phyloP scores from a whole-genome alignment of 2,113 vertebrate species.

The Miniopterus natalensis region DNA sequence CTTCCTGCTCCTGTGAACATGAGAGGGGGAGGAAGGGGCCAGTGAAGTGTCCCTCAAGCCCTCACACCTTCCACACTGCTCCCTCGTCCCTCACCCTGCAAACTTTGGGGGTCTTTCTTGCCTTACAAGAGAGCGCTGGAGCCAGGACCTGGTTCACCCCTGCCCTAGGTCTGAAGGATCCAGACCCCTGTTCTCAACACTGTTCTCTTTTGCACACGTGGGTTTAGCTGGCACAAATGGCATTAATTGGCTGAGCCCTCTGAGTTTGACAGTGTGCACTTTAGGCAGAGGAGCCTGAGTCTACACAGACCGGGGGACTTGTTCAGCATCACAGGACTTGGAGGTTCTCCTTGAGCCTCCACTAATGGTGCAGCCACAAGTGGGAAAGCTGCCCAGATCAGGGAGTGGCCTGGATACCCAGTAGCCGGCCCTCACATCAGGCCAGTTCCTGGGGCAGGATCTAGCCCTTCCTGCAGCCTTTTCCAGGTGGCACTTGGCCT shows the following conservation, averaged over 20 bases:
- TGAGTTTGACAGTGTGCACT: accelerated
- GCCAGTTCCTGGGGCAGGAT: constrained; percentile 92
- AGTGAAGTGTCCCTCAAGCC: too few relatives aligned
- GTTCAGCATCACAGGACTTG: not conserved
- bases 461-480: constrained; percentile 93
- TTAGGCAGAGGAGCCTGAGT: not conserved
- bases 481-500: constrained; percentile 90
- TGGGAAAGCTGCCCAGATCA: not conserved
- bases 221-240: too few relatives aligned
- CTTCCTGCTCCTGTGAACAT: accelerated
- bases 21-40: accelerated
- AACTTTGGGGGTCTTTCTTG: accelerated
- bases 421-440: constrained; percentile 58
- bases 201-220: accelerated
- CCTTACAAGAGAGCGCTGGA: not conserved
- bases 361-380: not conserved
- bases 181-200: accelerated
- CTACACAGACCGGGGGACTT: not conserved
- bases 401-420: not conserved
- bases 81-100: not conserved
- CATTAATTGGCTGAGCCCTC: accelerated
- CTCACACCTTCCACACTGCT: accelerated
- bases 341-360: not conserved
- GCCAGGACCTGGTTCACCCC: accelerated
- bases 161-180: too few relatives aligned